phyloP scores from a whole-genome alignment of 2,888 invertebrate genomes.

The Bellardia pandia region DNA sequence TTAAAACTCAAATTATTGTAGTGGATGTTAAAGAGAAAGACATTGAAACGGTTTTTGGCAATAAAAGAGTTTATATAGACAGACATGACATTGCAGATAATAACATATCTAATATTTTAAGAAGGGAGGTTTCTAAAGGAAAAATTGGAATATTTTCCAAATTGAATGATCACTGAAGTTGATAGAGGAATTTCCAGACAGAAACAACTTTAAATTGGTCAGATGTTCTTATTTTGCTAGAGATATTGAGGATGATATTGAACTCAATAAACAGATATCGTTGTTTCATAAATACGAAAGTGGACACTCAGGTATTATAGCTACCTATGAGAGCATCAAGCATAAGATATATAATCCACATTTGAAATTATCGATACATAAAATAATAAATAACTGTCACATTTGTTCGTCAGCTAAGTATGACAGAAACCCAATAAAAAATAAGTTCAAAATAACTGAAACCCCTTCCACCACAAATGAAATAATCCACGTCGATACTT shows the following conservation, averaged over 20 bases:
- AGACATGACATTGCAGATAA: constrained; percentile 38
- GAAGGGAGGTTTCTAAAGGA: constrained; percentile 20
- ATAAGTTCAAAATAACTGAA: background rate
- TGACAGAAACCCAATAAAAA: background rate
- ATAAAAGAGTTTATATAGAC: constrained; percentile 38
- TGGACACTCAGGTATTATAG: constrained; percentile 64
- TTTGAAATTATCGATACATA: background rate
- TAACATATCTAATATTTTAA: background rate
- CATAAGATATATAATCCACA: background rate
- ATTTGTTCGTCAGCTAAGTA: background rate
- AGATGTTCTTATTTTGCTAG: constrained; percentile 34
- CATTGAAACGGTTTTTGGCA: constrained; percentile 12
- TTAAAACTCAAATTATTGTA: background rate
- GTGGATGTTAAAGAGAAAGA: background rate
- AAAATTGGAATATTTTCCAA: constrained; percentile 37
- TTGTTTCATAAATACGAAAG: constrained; percentile 68
- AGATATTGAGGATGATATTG: constrained; percentile 31
- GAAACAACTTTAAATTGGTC: constrained; percentile 9
- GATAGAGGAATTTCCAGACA: background rate
- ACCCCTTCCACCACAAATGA: background rate
- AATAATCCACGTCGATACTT: background rate
- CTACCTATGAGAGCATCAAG: constrained; percentile 60
- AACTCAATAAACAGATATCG: constrained; percentile 37
- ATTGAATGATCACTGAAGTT: constrained; percentile 6
- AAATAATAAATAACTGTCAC: background rate